These are phyloP conservation scores for Microctonus brassicae DNA, from an alignment of 2,888 invertebrate species.

Conservation along the genomic window DNA sequence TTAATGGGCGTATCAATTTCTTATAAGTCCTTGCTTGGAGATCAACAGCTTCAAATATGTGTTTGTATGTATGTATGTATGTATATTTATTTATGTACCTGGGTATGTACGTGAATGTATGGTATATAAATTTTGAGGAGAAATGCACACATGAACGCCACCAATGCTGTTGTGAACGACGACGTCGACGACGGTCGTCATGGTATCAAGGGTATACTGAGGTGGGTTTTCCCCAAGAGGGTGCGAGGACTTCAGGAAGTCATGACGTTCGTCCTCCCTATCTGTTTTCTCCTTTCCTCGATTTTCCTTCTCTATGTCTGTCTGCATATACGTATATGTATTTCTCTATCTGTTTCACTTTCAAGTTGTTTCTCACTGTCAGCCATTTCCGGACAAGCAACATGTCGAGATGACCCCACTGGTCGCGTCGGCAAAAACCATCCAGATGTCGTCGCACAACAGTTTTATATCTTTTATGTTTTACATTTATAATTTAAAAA, in stretches of 20 bases:
- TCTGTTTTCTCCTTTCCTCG: neutral
- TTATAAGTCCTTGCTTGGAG: constrained; percentile 32
- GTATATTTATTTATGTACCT: neutral
- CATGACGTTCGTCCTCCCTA: constrained; percentile 22
- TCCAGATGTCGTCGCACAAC: constrained; percentile 34
- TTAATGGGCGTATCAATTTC: constrained; percentile 22
- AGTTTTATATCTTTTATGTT: constrained; percentile 11
- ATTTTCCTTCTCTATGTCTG: neutral
- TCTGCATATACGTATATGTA: too few species aligned
- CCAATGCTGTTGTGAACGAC: constrained; percentile 2
- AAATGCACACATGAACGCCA: constrained; percentile 21
- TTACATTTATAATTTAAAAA: neutral
- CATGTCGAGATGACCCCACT: constrained; percentile 27
- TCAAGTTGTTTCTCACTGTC: constrained; percentile 38
- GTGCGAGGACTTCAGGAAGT: constrained; percentile 39
- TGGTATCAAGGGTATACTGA: constrained; percentile 41
- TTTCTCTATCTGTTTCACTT: constrained; percentile 2
- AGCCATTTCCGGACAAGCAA: constrained; percentile 43
- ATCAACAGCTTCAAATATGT: too few species aligned
- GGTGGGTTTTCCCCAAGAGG: constrained; percentile 37
- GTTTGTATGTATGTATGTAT: neutral
- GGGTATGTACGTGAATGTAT: too few species aligned
- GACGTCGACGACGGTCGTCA: constrained; percentile 42
- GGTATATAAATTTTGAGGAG: constrained; percentile 32
- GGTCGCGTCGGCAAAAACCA: constrained; percentile 25